Evolutionary conservation across 2,797 vertebrate genomes (phyloP).

Genomic region (Pangasius djambal): DNA sequence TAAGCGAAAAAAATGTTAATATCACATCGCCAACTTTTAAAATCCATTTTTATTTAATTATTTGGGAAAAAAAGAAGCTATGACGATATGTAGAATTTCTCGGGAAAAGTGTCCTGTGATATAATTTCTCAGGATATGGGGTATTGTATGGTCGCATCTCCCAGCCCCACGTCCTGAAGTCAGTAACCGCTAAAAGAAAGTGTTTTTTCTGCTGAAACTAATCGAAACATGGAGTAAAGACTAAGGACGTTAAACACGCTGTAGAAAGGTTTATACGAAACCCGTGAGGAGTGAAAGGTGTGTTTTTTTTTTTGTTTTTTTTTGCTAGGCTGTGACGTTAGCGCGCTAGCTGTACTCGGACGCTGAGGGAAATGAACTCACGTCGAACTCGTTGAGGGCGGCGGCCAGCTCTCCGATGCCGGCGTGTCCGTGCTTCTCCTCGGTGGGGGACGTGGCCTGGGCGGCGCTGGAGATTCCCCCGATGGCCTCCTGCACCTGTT

Average conservation of each 20-base stretch:
- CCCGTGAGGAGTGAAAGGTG: too few relatives aligned
- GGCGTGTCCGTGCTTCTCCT: slow-evolving; percentile 94
- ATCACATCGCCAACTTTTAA: too few relatives aligned
- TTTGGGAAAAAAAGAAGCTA: too few relatives aligned
- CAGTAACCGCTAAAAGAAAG: background rate
- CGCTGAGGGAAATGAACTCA: slow-evolving; percentile 74
- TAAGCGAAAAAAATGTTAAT: too few relatives aligned
- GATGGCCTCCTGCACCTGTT: slow-evolving; percentile 98
- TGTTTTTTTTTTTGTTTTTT: too few relatives aligned
- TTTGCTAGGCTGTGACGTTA: background rate
- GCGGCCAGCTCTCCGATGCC: slow-evolving; percentile 96
- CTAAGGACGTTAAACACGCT: background rate
- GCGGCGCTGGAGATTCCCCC: slow-evolving; percentile 96
- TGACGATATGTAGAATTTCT: too few relatives aligned
- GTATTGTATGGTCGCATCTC: too few relatives aligned
- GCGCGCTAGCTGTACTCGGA: background rate
- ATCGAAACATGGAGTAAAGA: background rate
- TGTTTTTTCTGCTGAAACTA: background rate
- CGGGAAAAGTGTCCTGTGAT: too few relatives aligned
- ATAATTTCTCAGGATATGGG: too few relatives aligned
- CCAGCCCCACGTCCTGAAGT: too few relatives aligned
- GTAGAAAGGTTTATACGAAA: background rate
- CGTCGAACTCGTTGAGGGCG: slow-evolving; percentile 97
- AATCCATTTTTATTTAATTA: too few relatives aligned
- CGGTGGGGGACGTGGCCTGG: slow-evolving; percentile 92